These are phyloP conservation scores for Neomonachus schauinslandi DNA, from an alignment of 2,113 vertebrate species.

Conservation along the genomic window DNA sequence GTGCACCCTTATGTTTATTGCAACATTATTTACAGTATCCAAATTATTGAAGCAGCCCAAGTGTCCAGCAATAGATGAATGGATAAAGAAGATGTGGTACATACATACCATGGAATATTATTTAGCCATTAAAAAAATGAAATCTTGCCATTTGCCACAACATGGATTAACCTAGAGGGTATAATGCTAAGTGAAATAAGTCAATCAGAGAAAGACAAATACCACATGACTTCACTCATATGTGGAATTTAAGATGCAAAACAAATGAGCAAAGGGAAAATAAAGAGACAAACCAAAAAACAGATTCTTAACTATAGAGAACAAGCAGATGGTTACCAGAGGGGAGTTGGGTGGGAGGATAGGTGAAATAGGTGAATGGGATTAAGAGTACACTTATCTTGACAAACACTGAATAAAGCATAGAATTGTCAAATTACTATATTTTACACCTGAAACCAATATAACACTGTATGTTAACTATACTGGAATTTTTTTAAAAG, in stretches of 20 bases:
- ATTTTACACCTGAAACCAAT: background rate
- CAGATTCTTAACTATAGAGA: background rate
- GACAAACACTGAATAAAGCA: background rate
- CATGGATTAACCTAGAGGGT: background rate
- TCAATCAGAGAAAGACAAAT: background rate
- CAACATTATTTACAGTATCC: background rate
- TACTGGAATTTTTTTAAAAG: background rate
- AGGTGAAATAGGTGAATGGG: background rate
- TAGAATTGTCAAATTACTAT: background rate
- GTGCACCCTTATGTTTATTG: background rate
- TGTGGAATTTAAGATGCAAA: background rate
- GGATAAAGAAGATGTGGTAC: background rate
- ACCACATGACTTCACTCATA: background rate
- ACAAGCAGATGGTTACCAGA: background rate
- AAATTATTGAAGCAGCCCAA: background rate
- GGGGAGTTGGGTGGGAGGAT: background rate
- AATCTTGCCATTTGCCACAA: background rate
- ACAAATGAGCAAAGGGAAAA: background rate
- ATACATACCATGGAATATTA: background rate
- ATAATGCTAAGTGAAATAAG: background rate
- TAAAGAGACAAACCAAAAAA: background rate
- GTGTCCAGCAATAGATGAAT: background rate
- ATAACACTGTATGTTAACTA: background rate
- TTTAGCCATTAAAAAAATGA: background rate
- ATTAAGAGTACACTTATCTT: background rate